Evolutionary conservation across 2,113 vertebrate genomes (phyloP), one percentile per base, ranked within the genome.

Genomic region (Urocolius indicus): DNA sequence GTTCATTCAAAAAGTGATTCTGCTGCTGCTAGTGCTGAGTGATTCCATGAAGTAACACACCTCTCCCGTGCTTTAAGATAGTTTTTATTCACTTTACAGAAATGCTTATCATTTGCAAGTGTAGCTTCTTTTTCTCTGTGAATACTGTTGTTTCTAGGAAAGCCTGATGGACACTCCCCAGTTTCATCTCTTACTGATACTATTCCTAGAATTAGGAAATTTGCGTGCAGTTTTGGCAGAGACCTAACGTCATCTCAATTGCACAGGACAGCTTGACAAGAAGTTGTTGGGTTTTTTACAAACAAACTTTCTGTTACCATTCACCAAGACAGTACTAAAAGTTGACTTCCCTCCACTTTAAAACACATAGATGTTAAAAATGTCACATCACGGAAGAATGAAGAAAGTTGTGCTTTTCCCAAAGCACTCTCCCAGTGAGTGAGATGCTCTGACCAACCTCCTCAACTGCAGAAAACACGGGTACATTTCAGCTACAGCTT

Each of bases 101-200:
- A 94, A 62, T 6, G 32, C 63, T 95, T 93, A 95, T 96, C 94
- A 96, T 79, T 34, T 43, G 15, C 77, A 87, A 36, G 83, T 94
- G 61, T 3, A 5, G 19, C 45, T n/a, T 32, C 59, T 87, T 48
- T 49, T 54, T 71, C 88, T 75, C 27, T 29, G 58, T 9, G 4
- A 83, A 74, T 52, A 68, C 52, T 2, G 69, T 7, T 93, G 57
- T 92, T 96, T 97, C 95, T 73, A 96, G 62, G 93, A 96, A 97
- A 58, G 66, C 68, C 15, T 58, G 32, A 17, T 0, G 45, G 23
- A 10, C 66, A 27, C 83, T 87, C 79, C 68, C 73, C 46, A 20
- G 49, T 78, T 58, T 46, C 87, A 86, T 57, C 81, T 75, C 81
- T 57, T 62, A 71, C 88, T 58, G 90, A 92, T 81, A 88, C 57